These are phyloP conservation scores for Enteromius fasciolatus DNA, from an alignment of 2,797 vertebrate species.

Conservation along the genomic window DNA sequence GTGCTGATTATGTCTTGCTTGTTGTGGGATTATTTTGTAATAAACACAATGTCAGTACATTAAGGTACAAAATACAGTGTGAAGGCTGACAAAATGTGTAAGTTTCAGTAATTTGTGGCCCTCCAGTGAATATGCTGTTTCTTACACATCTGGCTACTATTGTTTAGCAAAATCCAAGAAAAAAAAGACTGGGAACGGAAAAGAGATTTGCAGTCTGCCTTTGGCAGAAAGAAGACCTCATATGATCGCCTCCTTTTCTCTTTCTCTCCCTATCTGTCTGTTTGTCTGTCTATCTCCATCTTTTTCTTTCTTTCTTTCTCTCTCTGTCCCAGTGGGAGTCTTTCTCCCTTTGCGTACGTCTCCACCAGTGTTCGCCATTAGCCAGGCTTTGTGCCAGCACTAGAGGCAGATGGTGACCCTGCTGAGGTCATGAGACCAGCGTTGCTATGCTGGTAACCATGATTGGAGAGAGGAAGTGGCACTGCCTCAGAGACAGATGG, in stretches of 20 bases:
- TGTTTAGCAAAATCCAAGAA: conserved; percentile 24
- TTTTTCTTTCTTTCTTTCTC: conserved; percentile 41
- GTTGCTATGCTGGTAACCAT: conserved; percentile 61
- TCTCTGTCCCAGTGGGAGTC: conserved; percentile 51
- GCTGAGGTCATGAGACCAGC: conserved; percentile 62
- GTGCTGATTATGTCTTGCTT: neutral
- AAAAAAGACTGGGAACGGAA: conserved; percentile 26
- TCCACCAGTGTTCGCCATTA: conserved; percentile 60
- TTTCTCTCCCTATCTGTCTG: conserved; percentile 45
- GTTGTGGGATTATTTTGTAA: neutral
- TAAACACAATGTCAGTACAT: neutral
- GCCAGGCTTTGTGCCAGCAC: conserved; percentile 63
- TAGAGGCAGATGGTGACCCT: conserved; percentile 66
- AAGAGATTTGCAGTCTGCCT: conserved; percentile 10
- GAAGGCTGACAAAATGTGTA: neutral
- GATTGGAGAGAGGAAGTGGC: conserved; percentile 62
- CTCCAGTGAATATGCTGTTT: conserved; percentile 16
- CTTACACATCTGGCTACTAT: conserved; percentile 56
- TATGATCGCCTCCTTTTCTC: conserved; percentile 19
- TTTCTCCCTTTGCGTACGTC: conserved; percentile 52
- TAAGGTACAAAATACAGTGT: neutral
- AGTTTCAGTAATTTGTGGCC: neutral
- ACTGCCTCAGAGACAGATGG: conserved; percentile 64
- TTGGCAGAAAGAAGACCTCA: conserved; percentile 35
- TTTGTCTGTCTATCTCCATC: conserved; percentile 17